phyloP scores from a whole-genome alignment of 2,888 invertebrate species.

The Mechanitis messenoides region DNA sequence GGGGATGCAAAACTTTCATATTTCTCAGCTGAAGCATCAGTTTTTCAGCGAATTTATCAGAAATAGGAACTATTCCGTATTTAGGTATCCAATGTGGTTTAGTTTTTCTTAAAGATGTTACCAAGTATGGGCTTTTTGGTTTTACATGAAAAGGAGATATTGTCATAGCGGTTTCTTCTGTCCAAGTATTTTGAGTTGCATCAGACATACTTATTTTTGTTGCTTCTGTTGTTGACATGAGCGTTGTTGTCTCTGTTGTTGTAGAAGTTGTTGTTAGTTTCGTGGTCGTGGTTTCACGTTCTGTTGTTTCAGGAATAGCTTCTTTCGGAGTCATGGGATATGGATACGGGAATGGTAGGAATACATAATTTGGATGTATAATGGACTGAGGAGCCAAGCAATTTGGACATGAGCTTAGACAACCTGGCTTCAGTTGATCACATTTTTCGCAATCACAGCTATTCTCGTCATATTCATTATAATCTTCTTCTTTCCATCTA shows the following conservation, averaged over 20 bases:
- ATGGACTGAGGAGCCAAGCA: constrained; percentile 21
- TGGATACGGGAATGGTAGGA: constrained; percentile 26
- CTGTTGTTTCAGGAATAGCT: constrained; percentile 9
- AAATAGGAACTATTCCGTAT: constrained; percentile 55
- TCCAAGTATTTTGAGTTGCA: constrained; percentile 13
- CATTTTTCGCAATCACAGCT: constrained; percentile 30
- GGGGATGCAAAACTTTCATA: constrained; percentile 34
- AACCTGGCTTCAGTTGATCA: constrained; percentile 24
- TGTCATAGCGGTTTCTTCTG: constrained; percentile 5
- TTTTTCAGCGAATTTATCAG: constrained; percentile 49
- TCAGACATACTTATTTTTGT: constrained; percentile 12
- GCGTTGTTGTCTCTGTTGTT: constrained; percentile 12
- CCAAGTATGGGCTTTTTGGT: constrained; percentile 36
- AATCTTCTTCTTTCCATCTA: constrained; percentile 24
- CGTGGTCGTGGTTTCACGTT: constrained; percentile 21
- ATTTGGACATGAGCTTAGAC: constrained; percentile 25
- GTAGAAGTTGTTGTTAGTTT: constrained; percentile 14
- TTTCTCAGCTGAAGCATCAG: constrained; percentile 44
- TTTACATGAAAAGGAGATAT: constrained; percentile 17
- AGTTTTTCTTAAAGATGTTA: constrained; percentile 42
- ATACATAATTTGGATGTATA: constrained; percentile 18
- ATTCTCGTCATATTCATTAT: constrained; percentile 38
- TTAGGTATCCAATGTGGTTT: constrained; percentile 49
- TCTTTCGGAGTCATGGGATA: constrained; percentile 19
- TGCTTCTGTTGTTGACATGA: constrained; percentile 3